Percentiles rank a stretch among this genome's conserved stretches.
phyloP scores from a whole-genome alignment of 2,888 invertebrate genomes.

The Eupsilia transversa region DNA sequence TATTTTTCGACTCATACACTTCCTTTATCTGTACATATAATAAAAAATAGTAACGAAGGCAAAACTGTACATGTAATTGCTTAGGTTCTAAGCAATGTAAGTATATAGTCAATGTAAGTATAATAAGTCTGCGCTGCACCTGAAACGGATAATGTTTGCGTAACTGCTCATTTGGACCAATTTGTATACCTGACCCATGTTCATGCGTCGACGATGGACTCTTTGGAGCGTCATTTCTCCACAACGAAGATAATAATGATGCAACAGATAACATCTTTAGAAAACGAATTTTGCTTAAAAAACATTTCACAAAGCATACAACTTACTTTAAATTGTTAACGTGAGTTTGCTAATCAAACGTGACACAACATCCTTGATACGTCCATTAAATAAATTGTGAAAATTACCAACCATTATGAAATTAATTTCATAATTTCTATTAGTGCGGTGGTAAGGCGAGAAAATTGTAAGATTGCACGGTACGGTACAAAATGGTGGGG shows the following conservation, averaged over 20 bases:
- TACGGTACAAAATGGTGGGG: conserved; percentile 53
- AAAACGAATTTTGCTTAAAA: conserved; percentile 26
- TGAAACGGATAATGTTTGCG: conserved; percentile 71
- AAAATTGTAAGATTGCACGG: conserved; percentile 57
- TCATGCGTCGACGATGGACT: conserved; percentile 52
- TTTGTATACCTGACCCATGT: conserved; percentile 70
- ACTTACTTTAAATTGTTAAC: conserved; percentile 55
- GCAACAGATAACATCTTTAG: neutral
- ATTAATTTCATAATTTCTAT: conserved; percentile 60
- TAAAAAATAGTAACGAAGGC: no score
- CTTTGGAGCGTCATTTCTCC: conserved; percentile 36
- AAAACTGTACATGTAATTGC: no score
- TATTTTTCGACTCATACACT: no score
- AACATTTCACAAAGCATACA: conserved; percentile 47
- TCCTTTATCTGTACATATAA: no score
- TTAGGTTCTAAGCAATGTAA: no score
- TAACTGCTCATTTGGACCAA: conserved; percentile 79
- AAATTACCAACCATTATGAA: conserved; percentile 58
- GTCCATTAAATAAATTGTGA: conserved; percentile 61
- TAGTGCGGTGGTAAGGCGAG: conserved; percentile 56
- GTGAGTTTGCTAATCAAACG: conserved; percentile 50
- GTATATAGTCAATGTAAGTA: no score
- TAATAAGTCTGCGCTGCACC: no score
- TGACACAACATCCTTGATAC: conserved; percentile 61
- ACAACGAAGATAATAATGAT: neutral